Evolutionary conservation across 2,113 vertebrate species (phyloP).

Genomic region (Cynocephalus volans): DNA sequence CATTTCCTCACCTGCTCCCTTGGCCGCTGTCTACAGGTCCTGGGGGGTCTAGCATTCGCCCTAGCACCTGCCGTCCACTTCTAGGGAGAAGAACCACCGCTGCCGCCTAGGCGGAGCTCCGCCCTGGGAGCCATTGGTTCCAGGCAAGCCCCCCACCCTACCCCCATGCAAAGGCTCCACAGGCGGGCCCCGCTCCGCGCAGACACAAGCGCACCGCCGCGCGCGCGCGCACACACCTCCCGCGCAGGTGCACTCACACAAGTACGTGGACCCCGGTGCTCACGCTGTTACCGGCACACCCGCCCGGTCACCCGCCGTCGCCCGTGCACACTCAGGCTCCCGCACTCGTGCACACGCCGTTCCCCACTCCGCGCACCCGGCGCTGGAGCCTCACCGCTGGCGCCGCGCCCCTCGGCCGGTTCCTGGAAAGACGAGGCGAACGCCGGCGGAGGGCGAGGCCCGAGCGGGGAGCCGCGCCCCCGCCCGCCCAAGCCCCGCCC

Average conservation of each 20-base stretch:
- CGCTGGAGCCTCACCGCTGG: fast-evolving
- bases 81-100: background rate
- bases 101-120: background rate
- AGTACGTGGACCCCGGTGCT: too few species aligned
- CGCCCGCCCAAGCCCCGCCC: background rate
- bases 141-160: background rate
- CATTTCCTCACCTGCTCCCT: background rate
- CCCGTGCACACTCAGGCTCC: too few species aligned
- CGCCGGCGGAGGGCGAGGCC: fast-evolving
- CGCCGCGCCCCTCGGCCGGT: fast-evolving
- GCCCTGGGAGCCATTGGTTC: background rate
- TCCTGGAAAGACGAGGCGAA: fast-evolving
- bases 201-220: background rate
- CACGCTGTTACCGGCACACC: background rate
- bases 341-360: background rate
- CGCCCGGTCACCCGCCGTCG: background rate
- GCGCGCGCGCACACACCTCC: too few species aligned
- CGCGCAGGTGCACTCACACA: too few species aligned
- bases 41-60: background rate
- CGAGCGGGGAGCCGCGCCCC: fast-evolving
- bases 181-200: fast-evolving
- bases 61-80: background rate
- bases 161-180: fast-evolving
- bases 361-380: fast-evolving
- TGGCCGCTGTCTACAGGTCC: too few species aligned